phyloP scores from a whole-genome alignment of 2,113 vertebrate genomes.

The Rhinolophus sinicus region DNA sequence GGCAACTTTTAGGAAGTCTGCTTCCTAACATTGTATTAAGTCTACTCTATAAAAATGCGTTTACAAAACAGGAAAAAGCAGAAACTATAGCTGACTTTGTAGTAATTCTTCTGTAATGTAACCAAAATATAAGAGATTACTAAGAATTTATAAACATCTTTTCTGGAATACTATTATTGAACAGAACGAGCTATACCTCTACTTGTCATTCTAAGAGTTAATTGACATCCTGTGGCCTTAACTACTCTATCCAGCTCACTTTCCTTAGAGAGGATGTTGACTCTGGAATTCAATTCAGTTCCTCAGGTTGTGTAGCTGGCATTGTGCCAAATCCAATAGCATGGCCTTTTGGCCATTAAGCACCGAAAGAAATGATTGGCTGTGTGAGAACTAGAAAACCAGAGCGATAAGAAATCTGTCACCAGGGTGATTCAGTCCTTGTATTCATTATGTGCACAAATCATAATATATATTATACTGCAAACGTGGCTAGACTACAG shows the following conservation, averaged over 20 bases:
- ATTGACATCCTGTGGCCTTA: background rate
- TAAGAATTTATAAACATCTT: conserved; percentile 15
- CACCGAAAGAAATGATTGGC: background rate
- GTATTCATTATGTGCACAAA: conserved; percentile 11
- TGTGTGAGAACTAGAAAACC: conserved; percentile 23
- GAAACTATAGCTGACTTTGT: background rate
- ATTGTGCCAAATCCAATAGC: background rate
- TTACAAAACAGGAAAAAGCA: conserved; percentile 25
- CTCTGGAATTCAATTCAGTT: background rate
- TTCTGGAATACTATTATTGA: background rate
- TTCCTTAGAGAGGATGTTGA: background rate
- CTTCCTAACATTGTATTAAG: conserved; percentile 36
- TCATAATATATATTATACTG: background rate
- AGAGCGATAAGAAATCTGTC: conserved; percentile 32
- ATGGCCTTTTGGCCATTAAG: background rate
- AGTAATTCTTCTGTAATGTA: conserved; percentile 25
- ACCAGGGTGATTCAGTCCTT: background rate
- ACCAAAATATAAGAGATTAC: background rate
- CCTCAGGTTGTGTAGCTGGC: background rate
- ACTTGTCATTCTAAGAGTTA: background rate
- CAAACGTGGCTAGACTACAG: conserved; percentile 33
- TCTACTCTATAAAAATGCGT: conserved; percentile 32
- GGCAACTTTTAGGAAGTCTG: conserved; percentile 16
- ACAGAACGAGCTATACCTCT: background rate
- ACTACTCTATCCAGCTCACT: background rate